phyloP scores from a whole-genome alignment of 2,113 vertebrate species.

The Xenopus tropicalis region UCB_Xtro_10.0 CM004443.2:201253501-201254000 shows the following conservation, averaged over 20 bases:
- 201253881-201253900: slow-evolving; percentile 25
- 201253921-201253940: not conserved
- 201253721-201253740: slow-evolving; percentile 18
- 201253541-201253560: slow-evolving; percentile 14
- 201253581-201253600: not conserved
- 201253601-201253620: slow-evolving; percentile 30
- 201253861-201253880: slow-evolving; percentile 29
- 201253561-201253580: not conserved
- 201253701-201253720: slow-evolving; percentile 6
- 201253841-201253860: not conserved
- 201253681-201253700: slow-evolving; percentile 39
- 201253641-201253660: slow-evolving; percentile 35
- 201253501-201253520: not conserved
- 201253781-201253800: slow-evolving; percentile 7
- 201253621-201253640: not conserved
- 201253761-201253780: slow-evolving; percentile 4
- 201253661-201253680: slow-evolving; percentile 27
- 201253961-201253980: not conserved
- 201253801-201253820: not conserved
- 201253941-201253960: not conserved
- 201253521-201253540: slow-evolving; percentile 2
- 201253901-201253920: slow-evolving; percentile 28
- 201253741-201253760: slow-evolving; percentile 13
- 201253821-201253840: slow-evolving; percentile 15
- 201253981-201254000: not conserved